These are phyloP conservation scores for Zeugodacus cucurbitae DNA, from an alignment of 1,140 invertebrate species.

Conservation along the genomic window DNA sequence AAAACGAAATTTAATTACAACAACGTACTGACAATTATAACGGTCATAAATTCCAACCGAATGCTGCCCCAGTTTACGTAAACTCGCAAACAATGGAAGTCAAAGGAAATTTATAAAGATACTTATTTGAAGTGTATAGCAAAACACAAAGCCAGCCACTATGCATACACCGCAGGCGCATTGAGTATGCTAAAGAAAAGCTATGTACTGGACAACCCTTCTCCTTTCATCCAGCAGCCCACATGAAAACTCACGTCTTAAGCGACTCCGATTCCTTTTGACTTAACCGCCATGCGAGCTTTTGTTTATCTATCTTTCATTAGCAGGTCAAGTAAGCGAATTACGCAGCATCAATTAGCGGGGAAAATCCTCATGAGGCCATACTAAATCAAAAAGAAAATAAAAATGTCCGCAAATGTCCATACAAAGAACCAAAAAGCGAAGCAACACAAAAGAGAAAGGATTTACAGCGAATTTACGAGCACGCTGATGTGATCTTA, in stretches of 20 bases:
- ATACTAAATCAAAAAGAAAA: slow-evolving; percentile 37
- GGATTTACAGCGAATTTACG: slow-evolving; percentile 15
- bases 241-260: neutral
- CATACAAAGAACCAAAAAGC: slow-evolving; percentile 23
- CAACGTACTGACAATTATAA: slow-evolving; percentile 38
- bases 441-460: neutral
- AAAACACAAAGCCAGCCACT: slow-evolving; percentile 9
- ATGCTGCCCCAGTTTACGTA: neutral
- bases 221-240: neutral
- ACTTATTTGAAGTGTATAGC: neutral
- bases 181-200: neutral
- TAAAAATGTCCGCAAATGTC: slow-evolving; percentile 34
- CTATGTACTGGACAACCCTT: neutral
- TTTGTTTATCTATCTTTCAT: slow-evolving; percentile 20
- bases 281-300: neutral
- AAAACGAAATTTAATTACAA: slow-evolving; percentile 32
- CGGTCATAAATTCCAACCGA: neutral
- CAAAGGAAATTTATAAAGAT: neutral
- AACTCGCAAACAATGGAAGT: neutral
- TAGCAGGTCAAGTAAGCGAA: slow-evolving; percentile 37
- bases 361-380: neutral
- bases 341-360: slow-evolving; percentile 36
- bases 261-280: neutral
- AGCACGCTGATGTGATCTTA: slow-evolving; percentile 34
- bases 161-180: neutral